Conservation (phyloP, 2,113 vertebrate species). For the Vidua macroura region DNA sequence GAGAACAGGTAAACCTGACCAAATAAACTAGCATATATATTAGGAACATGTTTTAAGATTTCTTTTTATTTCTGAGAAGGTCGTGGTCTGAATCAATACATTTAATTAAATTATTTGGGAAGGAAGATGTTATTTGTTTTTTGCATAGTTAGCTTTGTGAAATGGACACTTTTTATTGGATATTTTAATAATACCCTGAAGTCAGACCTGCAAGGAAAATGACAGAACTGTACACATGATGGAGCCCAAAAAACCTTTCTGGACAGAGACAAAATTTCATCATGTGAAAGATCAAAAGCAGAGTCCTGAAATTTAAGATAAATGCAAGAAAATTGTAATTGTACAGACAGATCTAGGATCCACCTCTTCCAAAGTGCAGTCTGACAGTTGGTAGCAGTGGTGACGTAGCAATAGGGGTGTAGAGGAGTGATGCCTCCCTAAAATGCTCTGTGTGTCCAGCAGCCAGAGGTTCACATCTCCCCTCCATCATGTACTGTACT, state of each 20-base stretch:
- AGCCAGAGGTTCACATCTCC: background rate
- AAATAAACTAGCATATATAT: background rate
- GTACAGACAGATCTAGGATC: background rate
- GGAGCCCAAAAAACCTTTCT: background rate
- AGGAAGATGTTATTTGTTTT: fast-evolving
- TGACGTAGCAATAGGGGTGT: background rate
- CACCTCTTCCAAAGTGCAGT: background rate
- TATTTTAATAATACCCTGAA: background rate
- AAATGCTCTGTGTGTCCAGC: background rate
- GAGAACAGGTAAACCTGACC: background rate
- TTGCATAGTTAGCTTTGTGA: background rate
- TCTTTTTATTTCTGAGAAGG: background rate
- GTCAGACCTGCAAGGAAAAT: background rate
- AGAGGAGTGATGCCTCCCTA: background rate
- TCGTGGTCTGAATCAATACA: background rate
- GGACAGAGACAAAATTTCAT: background rate
- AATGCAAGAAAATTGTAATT: background rate
- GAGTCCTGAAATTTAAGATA: background rate
- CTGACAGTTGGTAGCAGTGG: background rate
- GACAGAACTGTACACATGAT: background rate
- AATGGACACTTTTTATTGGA: background rate
- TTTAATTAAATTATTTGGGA: background rate
- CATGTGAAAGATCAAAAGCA: background rate
- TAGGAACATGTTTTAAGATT: background rate
- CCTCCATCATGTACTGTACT: background rate